phyloP scores from a whole-genome alignment of 2,888 invertebrate species.

The Incurvaria masculella region DNA sequence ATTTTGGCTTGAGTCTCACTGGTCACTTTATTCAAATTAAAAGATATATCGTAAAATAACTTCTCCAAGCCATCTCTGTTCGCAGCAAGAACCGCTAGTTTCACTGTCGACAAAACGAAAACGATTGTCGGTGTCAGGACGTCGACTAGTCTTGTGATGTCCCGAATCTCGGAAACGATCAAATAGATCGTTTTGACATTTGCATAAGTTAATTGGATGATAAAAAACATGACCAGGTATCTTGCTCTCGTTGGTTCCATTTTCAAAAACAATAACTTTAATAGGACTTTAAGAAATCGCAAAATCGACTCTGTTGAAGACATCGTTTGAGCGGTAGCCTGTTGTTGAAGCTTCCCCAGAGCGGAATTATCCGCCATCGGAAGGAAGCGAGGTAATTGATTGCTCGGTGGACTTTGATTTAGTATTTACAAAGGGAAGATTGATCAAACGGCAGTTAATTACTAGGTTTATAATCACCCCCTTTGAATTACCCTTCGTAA shows the following conservation, averaged over 20 bases:
- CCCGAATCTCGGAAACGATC: background rate
- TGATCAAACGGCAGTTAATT: background rate
- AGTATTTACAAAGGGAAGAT: background rate
- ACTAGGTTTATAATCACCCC: too few relatives aligned
- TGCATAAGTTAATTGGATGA: background rate
- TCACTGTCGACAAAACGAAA: background rate
- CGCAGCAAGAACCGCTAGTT: background rate
- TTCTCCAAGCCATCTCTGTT: background rate
- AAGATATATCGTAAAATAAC: background rate
- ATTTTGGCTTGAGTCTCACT: too few relatives aligned
- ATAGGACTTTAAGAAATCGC: background rate
- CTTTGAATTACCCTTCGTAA: too few relatives aligned
- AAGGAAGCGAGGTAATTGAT: too few relatives aligned
- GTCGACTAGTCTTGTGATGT: background rate
- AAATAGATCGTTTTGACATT: background rate
- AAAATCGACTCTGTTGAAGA: background rate
- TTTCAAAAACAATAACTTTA: background rate
- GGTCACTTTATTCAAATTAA: too few relatives aligned
- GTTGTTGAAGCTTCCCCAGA: too few relatives aligned
- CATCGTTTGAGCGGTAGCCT: too few relatives aligned
- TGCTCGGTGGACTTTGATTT: background rate
- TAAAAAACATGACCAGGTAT: background rate
- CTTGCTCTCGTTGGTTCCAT: background rate
- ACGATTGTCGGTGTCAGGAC: background rate
- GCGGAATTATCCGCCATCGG: background rate